Conservation (phyloP, 1,140 invertebrate genomes). For the Thalassaphorura encarpata region DNA sequence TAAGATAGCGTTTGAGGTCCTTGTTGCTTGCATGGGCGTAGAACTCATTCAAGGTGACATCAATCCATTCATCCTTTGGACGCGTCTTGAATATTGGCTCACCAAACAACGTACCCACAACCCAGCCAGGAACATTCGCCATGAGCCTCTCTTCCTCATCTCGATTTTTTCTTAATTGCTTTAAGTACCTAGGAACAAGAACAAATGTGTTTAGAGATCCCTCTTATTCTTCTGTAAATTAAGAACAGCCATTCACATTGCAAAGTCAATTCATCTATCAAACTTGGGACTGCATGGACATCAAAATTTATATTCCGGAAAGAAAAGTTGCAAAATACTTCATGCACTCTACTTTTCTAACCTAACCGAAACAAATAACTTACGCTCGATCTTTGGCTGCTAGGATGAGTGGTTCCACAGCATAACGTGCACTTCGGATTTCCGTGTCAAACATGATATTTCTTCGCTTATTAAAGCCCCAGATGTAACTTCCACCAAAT, state of each 20-base stretch:
- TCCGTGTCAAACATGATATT: conserved; percentile 53
- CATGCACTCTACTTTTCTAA: background rate
- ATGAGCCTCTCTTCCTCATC: conserved; percentile 77
- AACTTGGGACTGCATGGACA: background rate
- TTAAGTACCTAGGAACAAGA: conserved; percentile 48
- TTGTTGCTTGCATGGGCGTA: conserved; percentile 50
- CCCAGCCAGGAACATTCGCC: conserved; percentile 78
- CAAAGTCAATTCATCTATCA: too few relatives aligned
- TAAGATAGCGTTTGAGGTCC: too few relatives aligned
- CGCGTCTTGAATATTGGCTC: conserved; percentile 61
- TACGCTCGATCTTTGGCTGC: conserved; percentile 73
- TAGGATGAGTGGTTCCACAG: conserved; percentile 58
- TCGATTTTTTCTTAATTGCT: conserved; percentile 64
- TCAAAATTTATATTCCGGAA: conserved; percentile 5
- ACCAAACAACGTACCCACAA: conserved; percentile 74
- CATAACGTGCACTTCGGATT: conserved; percentile 58
- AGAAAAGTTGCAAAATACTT: background rate
- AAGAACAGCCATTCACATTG: too few relatives aligned
- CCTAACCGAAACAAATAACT: conserved; percentile 31
- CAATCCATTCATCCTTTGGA: conserved; percentile 45
- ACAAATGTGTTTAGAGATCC: too few relatives aligned
- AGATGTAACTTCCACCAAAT: conserved; percentile 46
- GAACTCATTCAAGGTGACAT: conserved; percentile 56
- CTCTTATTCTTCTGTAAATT: too few relatives aligned
- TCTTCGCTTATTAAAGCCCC: conserved; percentile 44